Conservation (phyloP, 2,888 invertebrate species). For the Drymonia ruficornis region DNA sequence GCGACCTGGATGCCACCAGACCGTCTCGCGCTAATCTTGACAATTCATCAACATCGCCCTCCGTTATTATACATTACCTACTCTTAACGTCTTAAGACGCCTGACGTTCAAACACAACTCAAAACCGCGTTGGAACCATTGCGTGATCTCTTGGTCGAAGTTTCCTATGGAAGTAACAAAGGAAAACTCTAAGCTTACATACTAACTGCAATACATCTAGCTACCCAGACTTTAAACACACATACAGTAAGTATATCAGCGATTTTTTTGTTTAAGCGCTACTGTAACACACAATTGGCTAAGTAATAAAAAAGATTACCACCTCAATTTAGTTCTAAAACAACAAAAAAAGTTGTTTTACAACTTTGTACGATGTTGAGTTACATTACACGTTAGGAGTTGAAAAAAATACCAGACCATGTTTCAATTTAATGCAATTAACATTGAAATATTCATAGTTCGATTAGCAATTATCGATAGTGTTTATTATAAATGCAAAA, state of each 20-base stretch:
- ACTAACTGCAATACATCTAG: too few relatives aligned
- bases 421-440: constrained; percentile 8
- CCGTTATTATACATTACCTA: constrained; percentile 59
- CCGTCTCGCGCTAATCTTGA: constrained; percentile 73
- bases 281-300: neutral
- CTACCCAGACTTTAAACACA: too few relatives aligned
- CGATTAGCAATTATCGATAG: constrained; percentile 18
- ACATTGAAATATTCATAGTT: constrained; percentile 22
- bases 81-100: constrained; percentile 29
- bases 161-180: neutral
- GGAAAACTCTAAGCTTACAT: neutral
- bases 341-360: neutral
- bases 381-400: neutral
- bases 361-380: neutral
- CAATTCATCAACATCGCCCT: constrained; percentile 68
- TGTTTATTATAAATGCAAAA: constrained; percentile 17
- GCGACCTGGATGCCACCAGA: constrained; percentile 76
- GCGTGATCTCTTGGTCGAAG: neutral
- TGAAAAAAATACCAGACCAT: neutral
- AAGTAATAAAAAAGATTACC: neutral
- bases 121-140: neutral
- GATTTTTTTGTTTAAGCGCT: too few relatives aligned
- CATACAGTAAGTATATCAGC: too few relatives aligned
- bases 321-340: neutral
- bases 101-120: constrained; percentile 15